Evolutionary conservation across 2,888 invertebrate species (phyloP).

Genomic region (Eupelmus urozonus): DNA sequence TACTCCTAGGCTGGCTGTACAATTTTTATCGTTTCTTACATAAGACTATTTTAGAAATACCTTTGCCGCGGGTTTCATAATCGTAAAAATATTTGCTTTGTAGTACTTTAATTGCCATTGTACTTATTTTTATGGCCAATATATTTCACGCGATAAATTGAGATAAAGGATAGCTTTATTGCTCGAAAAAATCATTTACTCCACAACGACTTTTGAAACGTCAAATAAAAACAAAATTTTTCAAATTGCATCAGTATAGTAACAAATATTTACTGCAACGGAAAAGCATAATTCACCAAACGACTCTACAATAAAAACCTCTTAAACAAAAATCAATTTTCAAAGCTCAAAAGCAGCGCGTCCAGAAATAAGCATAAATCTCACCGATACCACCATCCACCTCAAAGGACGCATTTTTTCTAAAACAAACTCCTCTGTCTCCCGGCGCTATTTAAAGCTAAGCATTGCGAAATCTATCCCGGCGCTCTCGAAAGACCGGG

Average conservation of each 20-base stretch:
- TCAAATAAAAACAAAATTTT: too few species aligned
- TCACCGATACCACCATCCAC: neutral
- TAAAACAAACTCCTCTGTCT: neutral
- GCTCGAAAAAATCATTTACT: too few species aligned
- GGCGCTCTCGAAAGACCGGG: conserved; percentile 5
- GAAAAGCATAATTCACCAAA: too few species aligned
- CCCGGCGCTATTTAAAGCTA: conserved; percentile 2
- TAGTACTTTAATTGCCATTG: conserved; percentile 17
- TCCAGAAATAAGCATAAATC: neutral
- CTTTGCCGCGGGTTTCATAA: neutral
- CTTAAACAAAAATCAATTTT: neutral
- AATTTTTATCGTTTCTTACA: conserved; percentile 10
- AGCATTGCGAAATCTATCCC: conserved; percentile 32
- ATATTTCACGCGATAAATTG: neutral
- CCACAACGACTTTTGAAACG: neutral
- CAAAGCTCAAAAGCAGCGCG: neutral
- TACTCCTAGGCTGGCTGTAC: neutral
- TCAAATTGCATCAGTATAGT: too few species aligned
- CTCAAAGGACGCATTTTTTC: too few species aligned
- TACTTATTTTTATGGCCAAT: conserved; percentile 3
- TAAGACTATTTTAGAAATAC: neutral
- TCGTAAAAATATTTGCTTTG: conserved; percentile 1
- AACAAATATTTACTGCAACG: too few species aligned
- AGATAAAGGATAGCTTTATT: too few species aligned
- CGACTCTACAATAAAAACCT: neutral